Evolutionary conservation across 2,797 vertebrate genomes (phyloP).

Genomic region (Capromys pilorides): DNA sequence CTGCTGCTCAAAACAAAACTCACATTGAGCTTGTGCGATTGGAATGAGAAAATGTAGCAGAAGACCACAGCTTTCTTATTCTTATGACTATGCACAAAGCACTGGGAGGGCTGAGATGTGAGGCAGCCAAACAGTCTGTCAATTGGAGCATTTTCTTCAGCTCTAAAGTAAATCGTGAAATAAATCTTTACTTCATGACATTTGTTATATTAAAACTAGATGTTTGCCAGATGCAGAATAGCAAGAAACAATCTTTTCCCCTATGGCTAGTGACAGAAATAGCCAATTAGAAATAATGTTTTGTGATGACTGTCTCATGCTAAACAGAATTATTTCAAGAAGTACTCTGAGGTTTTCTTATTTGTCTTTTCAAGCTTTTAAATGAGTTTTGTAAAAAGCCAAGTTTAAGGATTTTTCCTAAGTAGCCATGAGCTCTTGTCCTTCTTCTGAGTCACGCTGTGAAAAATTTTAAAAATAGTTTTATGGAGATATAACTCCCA

Average conservation of each 20-base stretch:
- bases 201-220: constrained; percentile 77
- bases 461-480: constrained; percentile 1
- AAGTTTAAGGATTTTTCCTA: constrained; percentile 22
- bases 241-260: constrained; percentile 63
- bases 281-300: constrained; percentile 67
- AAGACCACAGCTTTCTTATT: constrained; percentile 63
- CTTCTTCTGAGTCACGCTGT: neutral
- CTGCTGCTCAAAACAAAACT: constrained; percentile 60
- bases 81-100: constrained; percentile 48
- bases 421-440: constrained; percentile 27
- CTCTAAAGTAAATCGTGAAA: constrained; percentile 67
- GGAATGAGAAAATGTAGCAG: constrained; percentile 56
- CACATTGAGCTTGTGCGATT: constrained; percentile 19
- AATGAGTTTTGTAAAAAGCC: constrained; percentile 46
- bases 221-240: constrained; percentile 58
- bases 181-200: constrained; percentile 75
- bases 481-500: constrained; percentile 48
- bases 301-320: constrained; percentile 50
- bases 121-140: constrained; percentile 58
- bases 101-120: constrained; percentile 49
- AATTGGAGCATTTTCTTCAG: constrained; percentile 61
- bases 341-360: constrained; percentile 9
- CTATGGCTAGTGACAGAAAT: constrained; percentile 62
- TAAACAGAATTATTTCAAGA: constrained; percentile 60
- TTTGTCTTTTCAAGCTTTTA: constrained; percentile 43